Conservation (phyloP, 2,888 invertebrate species). For the Acrobasis suavella region DNA sequence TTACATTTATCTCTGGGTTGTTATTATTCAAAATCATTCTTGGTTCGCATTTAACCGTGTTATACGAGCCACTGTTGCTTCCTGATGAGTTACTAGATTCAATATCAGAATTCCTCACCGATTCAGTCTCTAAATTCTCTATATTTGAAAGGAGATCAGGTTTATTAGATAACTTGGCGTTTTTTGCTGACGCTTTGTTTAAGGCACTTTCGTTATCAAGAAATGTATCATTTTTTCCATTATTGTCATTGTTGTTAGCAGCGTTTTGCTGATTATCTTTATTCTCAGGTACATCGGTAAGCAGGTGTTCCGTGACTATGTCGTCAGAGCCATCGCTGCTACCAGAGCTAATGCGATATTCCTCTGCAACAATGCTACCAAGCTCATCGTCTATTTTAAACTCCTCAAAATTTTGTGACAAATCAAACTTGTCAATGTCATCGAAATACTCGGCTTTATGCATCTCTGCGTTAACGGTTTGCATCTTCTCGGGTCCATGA, state of each 20-base stretch:
- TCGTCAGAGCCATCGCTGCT: constrained; percentile 77
- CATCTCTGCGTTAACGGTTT: constrained; percentile 52
- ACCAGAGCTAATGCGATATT: constrained; percentile 78
- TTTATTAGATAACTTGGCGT: constrained; percentile 77
- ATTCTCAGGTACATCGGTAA: constrained; percentile 65
- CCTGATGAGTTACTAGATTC: constrained; percentile 83
- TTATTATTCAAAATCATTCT: constrained; percentile 62
- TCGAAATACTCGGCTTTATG: constrained; percentile 76
- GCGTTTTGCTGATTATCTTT: constrained; percentile 54
- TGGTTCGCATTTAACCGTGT: constrained; percentile 74
- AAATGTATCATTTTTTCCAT: constrained; percentile 56
- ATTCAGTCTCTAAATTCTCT: constrained; percentile 81
- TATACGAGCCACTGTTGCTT: constrained; percentile 75
- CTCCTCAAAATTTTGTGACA: constrained; percentile 90
- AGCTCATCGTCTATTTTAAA: constrained; percentile 90
- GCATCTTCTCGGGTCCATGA: constrained; percentile 55
- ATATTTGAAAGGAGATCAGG: constrained; percentile 81
- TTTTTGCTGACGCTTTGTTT: constrained; percentile 59
- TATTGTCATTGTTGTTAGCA: constrained; percentile 46
- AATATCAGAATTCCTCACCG: constrained; percentile 86
- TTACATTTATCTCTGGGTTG: constrained; percentile 48
- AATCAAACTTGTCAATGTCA: constrained; percentile 84
- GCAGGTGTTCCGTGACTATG: constrained; percentile 65
- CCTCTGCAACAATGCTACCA: constrained; percentile 74
- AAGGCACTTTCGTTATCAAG: constrained; percentile 56